Evolutionary conservation across 2,888 invertebrate genomes (phyloP).

Genomic region (Andrena trimmerana): DNA sequence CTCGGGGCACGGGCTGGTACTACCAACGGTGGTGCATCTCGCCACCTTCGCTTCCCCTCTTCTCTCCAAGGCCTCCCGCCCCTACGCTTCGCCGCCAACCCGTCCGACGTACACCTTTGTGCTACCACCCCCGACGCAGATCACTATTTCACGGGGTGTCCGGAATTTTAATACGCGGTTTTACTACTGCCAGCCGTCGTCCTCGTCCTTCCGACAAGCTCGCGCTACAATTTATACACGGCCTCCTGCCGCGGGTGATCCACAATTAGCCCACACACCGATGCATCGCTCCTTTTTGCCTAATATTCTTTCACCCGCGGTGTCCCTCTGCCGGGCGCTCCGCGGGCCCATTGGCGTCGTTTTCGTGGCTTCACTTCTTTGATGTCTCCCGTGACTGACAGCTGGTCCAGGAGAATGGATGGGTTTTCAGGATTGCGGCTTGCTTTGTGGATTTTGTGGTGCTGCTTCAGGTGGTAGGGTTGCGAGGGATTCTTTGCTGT

Average conservation of each 20-base stretch:
- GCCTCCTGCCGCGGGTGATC: conserved; percentile 49
- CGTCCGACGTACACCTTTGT: conserved; percentile 55
- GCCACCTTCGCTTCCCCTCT: conserved; percentile 67
- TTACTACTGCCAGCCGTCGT: conserved; percentile 51
- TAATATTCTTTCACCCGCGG: conserved; percentile 1
- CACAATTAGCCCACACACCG: conserved; percentile 49
- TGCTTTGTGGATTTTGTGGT: background rate
- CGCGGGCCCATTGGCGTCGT: background rate
- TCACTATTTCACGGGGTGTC: conserved; percentile 77
- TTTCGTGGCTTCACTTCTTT: conserved; percentile 12
- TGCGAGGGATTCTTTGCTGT: no score
- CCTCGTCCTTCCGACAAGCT: conserved; percentile 22
- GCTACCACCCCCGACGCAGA: conserved; percentile 65
- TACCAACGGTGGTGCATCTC: conserved; percentile 71
- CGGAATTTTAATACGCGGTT: conserved; percentile 81
- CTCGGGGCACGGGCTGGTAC: conserved; percentile 75
- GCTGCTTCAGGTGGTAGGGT: conserved; percentile 7
- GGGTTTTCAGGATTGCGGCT: background rate
- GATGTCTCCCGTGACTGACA: conserved; percentile 25
- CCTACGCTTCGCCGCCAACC: conserved; percentile 40
- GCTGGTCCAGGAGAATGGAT: conserved; percentile 22
- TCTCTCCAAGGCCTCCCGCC: conserved; percentile 12
- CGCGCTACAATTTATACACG: conserved; percentile 64
- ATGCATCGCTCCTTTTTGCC: conserved; percentile 4
- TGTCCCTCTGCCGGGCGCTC: background rate